Evolutionary conservation across 1,140 invertebrate genomes (phyloP), one percentile per base, ranked within the genome.

Genomic region (Lordiphosa clarofinis): DNA sequence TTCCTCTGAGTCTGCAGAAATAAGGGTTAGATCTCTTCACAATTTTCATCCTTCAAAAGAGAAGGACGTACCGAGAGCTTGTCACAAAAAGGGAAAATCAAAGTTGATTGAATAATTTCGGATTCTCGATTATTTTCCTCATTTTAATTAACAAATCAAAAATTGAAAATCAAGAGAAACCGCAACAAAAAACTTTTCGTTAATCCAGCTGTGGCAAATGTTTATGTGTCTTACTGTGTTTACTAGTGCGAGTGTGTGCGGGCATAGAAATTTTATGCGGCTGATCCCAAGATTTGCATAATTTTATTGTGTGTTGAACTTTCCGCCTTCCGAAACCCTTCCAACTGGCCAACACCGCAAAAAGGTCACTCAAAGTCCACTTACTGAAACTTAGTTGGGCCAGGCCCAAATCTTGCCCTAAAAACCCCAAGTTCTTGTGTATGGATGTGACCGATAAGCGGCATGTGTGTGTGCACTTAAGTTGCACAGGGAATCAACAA

Each of bases 291-390:
- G 76, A 76, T 82, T 82, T 82, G 78, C 78, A 82, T 82, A 82
- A 84, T 82, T 82, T 73, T 76, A 76, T 82, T 82, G 78, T 84
- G 62, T 79, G 70, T 55, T 73, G 74, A 79, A 81, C 75, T 81
- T 70, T 73, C 43, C 61, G 47, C 47, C 52, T 36, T 43, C 38
- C 48, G 7, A 62, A 52, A 12, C 54, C 43, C 43, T 35, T 39
- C 13, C 31, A 24, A 54, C 36, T 12, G 39, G 33, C 70, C 50
- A 48, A 38, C 39, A 56, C 73, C 73, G 52, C 76, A 82, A 76
- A 82, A 81, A 82, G 76, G 76, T 82, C 76, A 82, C 64, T 84
- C 78, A 76, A 84, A 82, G 76, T 76, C 76, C 76, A 84, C 76
- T 82, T 82, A 82, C 76, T 67, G 21, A 69, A 71, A 84, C 68